A percentile compares a stretch with the other conserved stretches of the same genome.
Conservation (phyloP, 2,113 vertebrate genomes). For the Sylvicapra grimmia region DNA sequence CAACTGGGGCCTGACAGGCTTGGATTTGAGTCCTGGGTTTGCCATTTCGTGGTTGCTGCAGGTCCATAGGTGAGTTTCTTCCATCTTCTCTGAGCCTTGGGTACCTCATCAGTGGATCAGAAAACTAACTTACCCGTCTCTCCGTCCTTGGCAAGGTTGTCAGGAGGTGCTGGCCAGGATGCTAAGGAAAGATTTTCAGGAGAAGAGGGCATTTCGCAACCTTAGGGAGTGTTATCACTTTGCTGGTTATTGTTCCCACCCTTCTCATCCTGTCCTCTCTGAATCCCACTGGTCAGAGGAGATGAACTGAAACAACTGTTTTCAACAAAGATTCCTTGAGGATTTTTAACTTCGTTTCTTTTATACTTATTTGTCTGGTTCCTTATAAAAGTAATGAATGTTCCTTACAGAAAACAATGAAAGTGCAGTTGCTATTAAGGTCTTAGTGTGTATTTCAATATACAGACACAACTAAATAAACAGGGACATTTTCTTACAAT, state of each 20-base stretch:
- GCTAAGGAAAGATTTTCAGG: background rate
- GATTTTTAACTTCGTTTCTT: background rate
- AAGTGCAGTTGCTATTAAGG: background rate
- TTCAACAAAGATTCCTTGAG: background rate
- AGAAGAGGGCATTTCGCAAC: background rate
- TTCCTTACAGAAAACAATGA: background rate
- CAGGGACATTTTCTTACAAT: background rate
- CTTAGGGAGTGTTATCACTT: background rate
- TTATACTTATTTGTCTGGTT: background rate
- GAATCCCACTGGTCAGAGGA: background rate
- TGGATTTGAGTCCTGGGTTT: background rate
- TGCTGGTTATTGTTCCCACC: background rate
- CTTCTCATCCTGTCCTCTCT: background rate
- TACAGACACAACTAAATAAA: background rate
- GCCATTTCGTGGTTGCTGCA: background rate
- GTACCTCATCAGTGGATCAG: background rate
- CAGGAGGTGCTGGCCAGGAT: accelerated
- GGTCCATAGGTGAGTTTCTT: background rate
- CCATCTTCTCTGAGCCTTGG: background rate
- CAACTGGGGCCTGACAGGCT: background rate
- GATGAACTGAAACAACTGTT: background rate
- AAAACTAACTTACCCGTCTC: background rate
- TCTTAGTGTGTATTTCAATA: background rate
- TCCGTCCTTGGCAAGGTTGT: background rate
- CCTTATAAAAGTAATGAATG: background rate